Base-by-base conservation (phyloP, 2,797 vertebrate genomes). In the Phaenicophaeus curvirostris region DNA sequence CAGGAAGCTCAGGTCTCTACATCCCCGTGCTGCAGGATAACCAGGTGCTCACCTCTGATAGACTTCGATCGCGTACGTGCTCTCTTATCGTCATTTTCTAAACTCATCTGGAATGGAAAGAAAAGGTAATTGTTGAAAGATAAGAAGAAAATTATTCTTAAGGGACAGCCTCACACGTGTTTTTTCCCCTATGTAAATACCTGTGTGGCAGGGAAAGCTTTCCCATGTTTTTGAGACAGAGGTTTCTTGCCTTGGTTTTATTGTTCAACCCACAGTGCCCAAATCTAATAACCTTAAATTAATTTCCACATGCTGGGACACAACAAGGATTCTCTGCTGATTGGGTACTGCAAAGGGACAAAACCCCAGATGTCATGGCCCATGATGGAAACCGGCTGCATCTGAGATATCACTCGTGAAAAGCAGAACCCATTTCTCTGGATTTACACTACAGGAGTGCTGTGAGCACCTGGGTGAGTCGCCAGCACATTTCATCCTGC, bases 11-110 rank as follows among this genome's bases (percentile, higher is more conserved):
- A 6, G 65, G 13, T 57, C 11, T 59, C 7, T 11, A 5, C 48
- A 57, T 51, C 82, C 84, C 77, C 15, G 1, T 2, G 30, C 58
- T 44, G 72, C 2, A 1, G 80, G 51, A 33, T 4, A 18, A 66
- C 69, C 93, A 63, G 78, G 59, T 91, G 65, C 99, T 98, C 97
- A 99, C 99, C 99, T 99, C 99, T 98, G 96, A 99, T 97, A 97
- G 98, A 98, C 97, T 99, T 99, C 92, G 99, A 99, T 84, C 99
- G 98, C 1, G 99, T 99, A 66, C 99, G 99, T 93, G 99, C 98
- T 97, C 99, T 97, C 97, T 99, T 99, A 80, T 99, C 98, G 0
- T 99, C 99, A 94, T 98, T 98, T 95, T 99, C 99, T 96, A 99
- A 98, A 98, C 98, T 99, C 99, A 99, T 99, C 99, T 99, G 98